A percentile compares a stretch with the other conserved stretches of the same genome.
phyloP scores from a whole-genome alignment of 2,888 invertebrate species.

The Danaus chrysippus region DNA sequence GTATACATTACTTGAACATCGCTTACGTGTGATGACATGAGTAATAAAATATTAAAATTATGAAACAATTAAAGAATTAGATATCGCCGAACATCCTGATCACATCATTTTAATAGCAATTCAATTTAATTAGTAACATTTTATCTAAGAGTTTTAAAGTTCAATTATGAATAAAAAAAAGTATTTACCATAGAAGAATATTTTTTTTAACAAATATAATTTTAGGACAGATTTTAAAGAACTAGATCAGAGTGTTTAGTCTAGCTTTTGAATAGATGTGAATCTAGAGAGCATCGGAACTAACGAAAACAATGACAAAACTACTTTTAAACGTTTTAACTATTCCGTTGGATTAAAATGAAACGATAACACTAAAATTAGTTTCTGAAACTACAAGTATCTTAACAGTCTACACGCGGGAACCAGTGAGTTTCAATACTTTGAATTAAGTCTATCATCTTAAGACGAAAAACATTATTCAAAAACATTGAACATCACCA shows the following conservation, averaged over 20 bases:
- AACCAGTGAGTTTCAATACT: too few species aligned
- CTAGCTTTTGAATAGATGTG: slow-evolving; percentile 47
- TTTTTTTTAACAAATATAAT: slow-evolving; percentile 66
- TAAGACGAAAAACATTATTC: background rate
- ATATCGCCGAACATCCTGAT: slow-evolving; percentile 48
- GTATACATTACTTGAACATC: background rate
- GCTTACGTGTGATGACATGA: too few species aligned
- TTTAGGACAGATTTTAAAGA: slow-evolving; percentile 49
- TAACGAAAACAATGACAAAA: slow-evolving; percentile 49
- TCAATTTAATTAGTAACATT: slow-evolving; percentile 50
- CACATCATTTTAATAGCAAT: slow-evolving; percentile 56
- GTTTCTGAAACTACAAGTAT: too few species aligned
- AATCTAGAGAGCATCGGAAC: slow-evolving; percentile 62
- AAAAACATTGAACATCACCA: background rate
- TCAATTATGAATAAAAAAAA: slow-evolving; percentile 58
- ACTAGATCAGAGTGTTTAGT: slow-evolving; percentile 51
- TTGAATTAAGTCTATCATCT: too few species aligned
- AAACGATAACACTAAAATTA: too few species aligned
- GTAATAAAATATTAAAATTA: too few species aligned
- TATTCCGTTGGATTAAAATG: background rate
- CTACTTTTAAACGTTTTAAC: slow-evolving; percentile 54
- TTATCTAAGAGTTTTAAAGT: slow-evolving; percentile 64
- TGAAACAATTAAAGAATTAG: background rate
- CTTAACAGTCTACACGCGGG: too few species aligned
- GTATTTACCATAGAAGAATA: slow-evolving; percentile 77